These are phyloP conservation scores for Dicyrtoma fusca DNA, from an alignment of 2,888 invertebrate species.

Conservation along the genomic window DNA sequence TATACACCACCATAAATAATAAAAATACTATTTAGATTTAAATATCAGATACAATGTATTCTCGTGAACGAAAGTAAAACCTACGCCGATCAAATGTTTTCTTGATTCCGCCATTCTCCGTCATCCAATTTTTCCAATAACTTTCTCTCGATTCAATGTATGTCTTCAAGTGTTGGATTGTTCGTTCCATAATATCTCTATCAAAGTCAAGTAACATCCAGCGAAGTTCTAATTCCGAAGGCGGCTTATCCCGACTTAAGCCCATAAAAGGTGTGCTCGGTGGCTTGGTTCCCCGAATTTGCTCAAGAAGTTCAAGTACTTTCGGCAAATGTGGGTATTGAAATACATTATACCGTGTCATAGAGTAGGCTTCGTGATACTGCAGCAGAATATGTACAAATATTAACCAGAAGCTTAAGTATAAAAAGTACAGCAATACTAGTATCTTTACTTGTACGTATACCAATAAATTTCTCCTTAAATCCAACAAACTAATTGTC, in stretches of 20 bases:
- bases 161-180: slow-evolving; percentile 39
- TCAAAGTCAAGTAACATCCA: slow-evolving; percentile 52
- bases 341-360: slow-evolving; percentile 54
- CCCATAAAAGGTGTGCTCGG: slow-evolving; percentile 41
- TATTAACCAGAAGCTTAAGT: no score
- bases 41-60: slow-evolving; percentile 14
- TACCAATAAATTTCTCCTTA: no score
- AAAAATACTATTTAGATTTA: slow-evolving; percentile 3
- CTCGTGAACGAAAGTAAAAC: not conserved
- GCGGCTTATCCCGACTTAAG: slow-evolving; percentile 37
- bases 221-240: slow-evolving; percentile 45
- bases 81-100: slow-evolving; percentile 54
- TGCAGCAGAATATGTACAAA: slow-evolving; percentile 19
- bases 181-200: slow-evolving; percentile 33
- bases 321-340: slow-evolving; percentile 53
- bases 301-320: slow-evolving; percentile 41
- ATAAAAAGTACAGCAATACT: not conserved
- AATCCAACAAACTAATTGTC: no score
- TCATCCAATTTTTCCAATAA: slow-evolving; percentile 48
- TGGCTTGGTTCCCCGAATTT: slow-evolving; percentile 19
- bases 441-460: no score
- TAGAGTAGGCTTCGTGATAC: slow-evolving; percentile 54
- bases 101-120: slow-evolving; percentile 41
- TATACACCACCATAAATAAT: not conserved
- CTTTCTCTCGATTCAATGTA: slow-evolving; percentile 35